Conservation (phyloP, 2,113 vertebrate genomes). For the Labrus mixtus region DNA sequence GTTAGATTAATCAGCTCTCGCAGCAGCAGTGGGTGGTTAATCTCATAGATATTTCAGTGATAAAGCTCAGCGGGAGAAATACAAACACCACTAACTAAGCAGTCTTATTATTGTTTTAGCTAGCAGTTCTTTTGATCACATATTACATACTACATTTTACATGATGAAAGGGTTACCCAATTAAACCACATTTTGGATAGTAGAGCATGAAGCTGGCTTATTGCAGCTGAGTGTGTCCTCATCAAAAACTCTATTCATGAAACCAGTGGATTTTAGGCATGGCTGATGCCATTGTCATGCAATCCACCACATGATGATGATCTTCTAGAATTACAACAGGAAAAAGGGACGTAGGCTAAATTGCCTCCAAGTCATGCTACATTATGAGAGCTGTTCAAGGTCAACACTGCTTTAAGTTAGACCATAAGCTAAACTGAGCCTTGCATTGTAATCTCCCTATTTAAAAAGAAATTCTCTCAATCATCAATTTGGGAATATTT, state of each 20-base stretch:
- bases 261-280: conserved; percentile 37
- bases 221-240: conserved; percentile 35
- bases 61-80: not conserved
- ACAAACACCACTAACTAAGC: not conserved
- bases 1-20: not conserved
- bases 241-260: conserved; percentile 49
- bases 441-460: conserved; percentile 2
- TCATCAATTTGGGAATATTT: not conserved
- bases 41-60: not conserved
- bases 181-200: conserved; percentile 17
- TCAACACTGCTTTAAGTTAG: conserved; percentile 27
- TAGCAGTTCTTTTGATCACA: conserved; percentile 5
- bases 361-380: conserved; percentile 37
- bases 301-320: conserved; percentile 52
- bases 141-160: conserved; percentile 1
- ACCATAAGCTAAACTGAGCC: not conserved
- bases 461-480: not conserved
- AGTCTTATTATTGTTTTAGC: not conserved
- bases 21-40: not conserved
- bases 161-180: not conserved
- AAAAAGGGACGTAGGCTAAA: conserved; percentile 33
- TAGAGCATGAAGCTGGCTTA: conserved; percentile 39
- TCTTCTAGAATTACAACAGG: conserved; percentile 51
- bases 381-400: conserved; percentile 28
- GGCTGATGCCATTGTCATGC: conserved; percentile 60